phyloP scores from a whole-genome alignment of 2,113 vertebrate genomes.

The Campylomormyrus numenius region DNA sequence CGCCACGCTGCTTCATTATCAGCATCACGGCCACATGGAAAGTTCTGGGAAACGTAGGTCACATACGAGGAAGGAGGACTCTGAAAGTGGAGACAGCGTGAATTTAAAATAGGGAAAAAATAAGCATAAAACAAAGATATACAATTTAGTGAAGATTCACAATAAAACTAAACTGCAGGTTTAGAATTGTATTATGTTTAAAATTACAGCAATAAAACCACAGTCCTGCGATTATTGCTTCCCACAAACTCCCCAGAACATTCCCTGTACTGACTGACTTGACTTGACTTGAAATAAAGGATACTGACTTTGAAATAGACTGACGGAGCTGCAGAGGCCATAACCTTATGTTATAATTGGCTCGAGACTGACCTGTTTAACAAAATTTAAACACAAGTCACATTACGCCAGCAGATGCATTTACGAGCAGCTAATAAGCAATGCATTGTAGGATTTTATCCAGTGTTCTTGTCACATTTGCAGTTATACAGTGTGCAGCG shows the following conservation, averaged over 20 bases:
- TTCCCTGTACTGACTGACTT: not conserved
- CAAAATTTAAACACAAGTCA: not conserved
- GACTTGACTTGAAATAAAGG: too few species aligned
- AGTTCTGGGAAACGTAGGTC: slow-evolving; percentile 31
- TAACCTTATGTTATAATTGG: not conserved
- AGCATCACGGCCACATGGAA: slow-evolving; percentile 30
- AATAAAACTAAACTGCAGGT: not conserved
- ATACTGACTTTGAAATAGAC: not conserved
- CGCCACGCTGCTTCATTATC: slow-evolving; percentile 47
- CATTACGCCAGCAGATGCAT: not conserved
- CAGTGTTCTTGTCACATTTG: not conserved
- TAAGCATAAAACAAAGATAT: not conserved
- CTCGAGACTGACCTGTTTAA: not conserved
- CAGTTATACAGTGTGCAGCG: not conserved
- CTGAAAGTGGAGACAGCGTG: not conserved
- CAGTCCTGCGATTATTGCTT: not conserved
- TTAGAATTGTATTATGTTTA: not conserved
- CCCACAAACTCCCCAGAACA: not conserved
- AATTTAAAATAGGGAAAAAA: not conserved
- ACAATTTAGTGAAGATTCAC: not conserved
- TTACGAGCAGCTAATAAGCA: not conserved
- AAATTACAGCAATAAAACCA: not conserved
- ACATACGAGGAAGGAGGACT: slow-evolving; percentile 36
- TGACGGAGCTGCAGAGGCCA: not conserved
- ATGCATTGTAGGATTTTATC: not conserved